A percentile compares a stretch with the other conserved stretches of the same genome.
phyloP scores from a whole-genome alignment of 2,113 vertebrate species.

The Gymnobelideus leadbeateri region DNA sequence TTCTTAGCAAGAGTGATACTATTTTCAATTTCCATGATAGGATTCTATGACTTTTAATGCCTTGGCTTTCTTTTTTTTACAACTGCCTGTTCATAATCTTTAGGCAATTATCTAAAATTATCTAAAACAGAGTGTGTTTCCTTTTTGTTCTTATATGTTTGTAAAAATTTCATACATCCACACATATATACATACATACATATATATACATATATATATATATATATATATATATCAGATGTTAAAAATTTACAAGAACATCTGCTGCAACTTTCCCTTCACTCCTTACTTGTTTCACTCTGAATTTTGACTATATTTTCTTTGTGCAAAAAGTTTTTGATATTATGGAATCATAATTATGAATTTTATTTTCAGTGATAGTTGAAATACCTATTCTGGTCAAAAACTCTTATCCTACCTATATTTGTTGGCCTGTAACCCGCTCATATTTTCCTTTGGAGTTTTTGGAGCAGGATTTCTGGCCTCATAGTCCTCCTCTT shows the following conservation, averaged over 20 bases:
- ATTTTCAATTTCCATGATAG: neutral
- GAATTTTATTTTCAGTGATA: neutral
- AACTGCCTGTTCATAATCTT: neutral
- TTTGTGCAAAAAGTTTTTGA: neutral
- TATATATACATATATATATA: too few species aligned
- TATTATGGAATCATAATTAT: neutral
- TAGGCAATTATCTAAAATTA: neutral
- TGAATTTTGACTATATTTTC: neutral
- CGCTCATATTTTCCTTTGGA: too few species aligned
- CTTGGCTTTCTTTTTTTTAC: neutral
- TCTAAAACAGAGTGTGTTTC: too few species aligned
- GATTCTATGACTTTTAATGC: neutral
- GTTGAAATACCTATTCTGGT: neutral
- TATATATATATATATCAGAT: neutral
- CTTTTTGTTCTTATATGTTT: neutral
- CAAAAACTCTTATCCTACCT: neutral
- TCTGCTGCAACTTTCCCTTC: neutral
- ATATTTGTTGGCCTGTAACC: too few species aligned
- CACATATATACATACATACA: too few species aligned
- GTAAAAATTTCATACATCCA: neutral
- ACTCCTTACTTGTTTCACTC: neutral
- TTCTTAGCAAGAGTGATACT: neutral
- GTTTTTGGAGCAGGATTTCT: too few species aligned
- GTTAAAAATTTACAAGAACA: neutral
- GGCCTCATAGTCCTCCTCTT: too few species aligned